Percentiles rank a stretch among this genome's conserved stretches.
phyloP scores from a whole-genome alignment of 1,140 invertebrate species.

The Monochamus saltuarius region DNA sequence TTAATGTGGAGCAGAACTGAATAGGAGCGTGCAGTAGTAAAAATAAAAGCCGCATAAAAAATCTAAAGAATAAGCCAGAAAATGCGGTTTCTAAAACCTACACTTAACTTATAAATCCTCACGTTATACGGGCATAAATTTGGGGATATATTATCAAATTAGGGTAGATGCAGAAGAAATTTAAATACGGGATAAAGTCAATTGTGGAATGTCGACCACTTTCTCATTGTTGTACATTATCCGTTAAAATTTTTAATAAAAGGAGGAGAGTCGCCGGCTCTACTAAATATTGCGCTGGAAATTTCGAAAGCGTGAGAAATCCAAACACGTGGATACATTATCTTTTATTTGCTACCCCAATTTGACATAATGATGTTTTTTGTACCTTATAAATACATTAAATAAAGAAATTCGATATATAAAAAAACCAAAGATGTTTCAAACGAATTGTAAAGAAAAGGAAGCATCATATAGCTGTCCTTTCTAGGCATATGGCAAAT shows the following conservation, averaged over 20 bases:
- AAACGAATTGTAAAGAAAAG: too few relatives aligned
- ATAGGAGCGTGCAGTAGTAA: slow-evolving; percentile 2
- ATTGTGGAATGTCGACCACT: slow-evolving; percentile 18
- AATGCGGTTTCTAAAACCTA: slow-evolving; percentile 1
- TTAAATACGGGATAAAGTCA: slow-evolving; percentile 2
- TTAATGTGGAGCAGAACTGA: slow-evolving; percentile 17
- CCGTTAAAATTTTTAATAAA: too few relatives aligned
- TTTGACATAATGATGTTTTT: slow-evolving; percentile 21
- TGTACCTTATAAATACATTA: slow-evolving; percentile 13
- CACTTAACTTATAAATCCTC: slow-evolving; percentile 30
- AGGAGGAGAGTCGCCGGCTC: too few relatives aligned
- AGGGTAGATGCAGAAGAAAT: slow-evolving; percentile 13
- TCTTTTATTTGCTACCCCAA: slow-evolving; percentile 12
- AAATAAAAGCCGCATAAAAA: slow-evolving; percentile 6
- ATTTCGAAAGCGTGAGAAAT: slow-evolving; percentile 15
- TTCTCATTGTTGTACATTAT: background rate
- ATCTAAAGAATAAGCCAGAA: background rate
- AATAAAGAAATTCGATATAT: slow-evolving; percentile 18
- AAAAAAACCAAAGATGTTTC: background rate
- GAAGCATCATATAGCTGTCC: too few relatives aligned
- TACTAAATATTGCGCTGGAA: background rate
- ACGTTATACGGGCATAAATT: slow-evolving; percentile 21
- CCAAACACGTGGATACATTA: slow-evolving; percentile 13
- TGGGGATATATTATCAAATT: slow-evolving; percentile 9
- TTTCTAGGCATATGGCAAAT: too few relatives aligned